Evolutionary conservation across 2,888 invertebrate genomes (phyloP).

Genomic region (Apocheima hispidaria): DNA sequence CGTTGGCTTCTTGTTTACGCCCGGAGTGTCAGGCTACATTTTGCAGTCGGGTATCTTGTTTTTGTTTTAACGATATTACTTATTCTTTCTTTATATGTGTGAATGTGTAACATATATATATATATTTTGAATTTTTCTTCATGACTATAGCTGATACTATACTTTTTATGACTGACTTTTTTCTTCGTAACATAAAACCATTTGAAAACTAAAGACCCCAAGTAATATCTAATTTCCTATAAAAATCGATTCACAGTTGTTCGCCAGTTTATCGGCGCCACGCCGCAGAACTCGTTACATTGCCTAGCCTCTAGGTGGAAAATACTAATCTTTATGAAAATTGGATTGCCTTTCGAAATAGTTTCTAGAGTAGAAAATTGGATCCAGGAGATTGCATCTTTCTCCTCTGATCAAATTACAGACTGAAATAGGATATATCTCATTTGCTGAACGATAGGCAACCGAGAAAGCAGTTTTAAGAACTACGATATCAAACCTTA

Average conservation of each 20-base stretch:
- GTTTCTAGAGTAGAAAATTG: conserved; percentile 36
- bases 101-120: no score
- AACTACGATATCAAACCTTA: background rate
- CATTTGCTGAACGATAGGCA: conserved; percentile 21
- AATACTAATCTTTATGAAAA: conserved; percentile 36
- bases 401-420: conserved; percentile 24
- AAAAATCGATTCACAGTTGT: conserved; percentile 3
- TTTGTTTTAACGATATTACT: no score
- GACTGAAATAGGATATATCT: conserved; percentile 11
- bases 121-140: no score
- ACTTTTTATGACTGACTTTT: no score
- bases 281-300: background rate
- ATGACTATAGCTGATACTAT: no score
- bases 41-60: no score
- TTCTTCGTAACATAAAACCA: background rate
- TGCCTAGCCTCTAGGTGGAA: conserved; percentile 13
- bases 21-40: no score
- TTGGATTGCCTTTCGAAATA: conserved; percentile 30
- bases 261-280: conserved; percentile 6
- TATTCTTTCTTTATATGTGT: no score
- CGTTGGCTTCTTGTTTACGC: no score
- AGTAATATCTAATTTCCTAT: conserved; percentile 1
- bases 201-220: background rate
- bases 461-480: conserved; percentile 15
- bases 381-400: conserved; percentile 32